These are phyloP conservation scores for Panorpa germanica DNA, from an alignment of 2,888 invertebrate species.

Conservation along the genomic window DNA sequence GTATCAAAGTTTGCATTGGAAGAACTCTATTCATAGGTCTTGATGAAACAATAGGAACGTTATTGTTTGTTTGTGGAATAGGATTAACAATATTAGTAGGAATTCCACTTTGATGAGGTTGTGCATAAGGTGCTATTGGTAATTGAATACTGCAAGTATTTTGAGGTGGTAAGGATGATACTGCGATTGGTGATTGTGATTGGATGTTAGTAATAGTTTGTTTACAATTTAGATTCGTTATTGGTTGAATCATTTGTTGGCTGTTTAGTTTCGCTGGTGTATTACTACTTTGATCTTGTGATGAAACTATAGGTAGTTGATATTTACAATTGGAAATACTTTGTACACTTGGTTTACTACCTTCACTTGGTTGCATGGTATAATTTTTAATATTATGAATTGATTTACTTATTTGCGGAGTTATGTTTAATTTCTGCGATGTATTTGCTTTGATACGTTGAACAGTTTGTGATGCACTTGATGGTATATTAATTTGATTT, in stretches of 20 bases:
- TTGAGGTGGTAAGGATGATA: conserved; percentile 28
- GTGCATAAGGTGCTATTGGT: conserved; percentile 31
- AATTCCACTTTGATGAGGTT: conserved; percentile 38
- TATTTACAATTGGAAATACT: too few species aligned
- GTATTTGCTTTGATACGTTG: too few species aligned
- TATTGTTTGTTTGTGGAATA: conserved; percentile 31
- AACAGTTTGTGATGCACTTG: conserved; percentile 9
- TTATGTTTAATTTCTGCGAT: too few species aligned
- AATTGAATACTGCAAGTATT: conserved; percentile 35
- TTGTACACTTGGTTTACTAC: conserved; percentile 30
- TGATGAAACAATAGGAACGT: conserved; percentile 20
- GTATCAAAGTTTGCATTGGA: conserved; percentile 52
- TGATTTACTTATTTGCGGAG: conserved; percentile 26
- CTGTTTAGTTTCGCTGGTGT: conserved; percentile 24
- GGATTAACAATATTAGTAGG: conserved; percentile 57
- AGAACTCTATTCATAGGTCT: conserved; percentile 62
- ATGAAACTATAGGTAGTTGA: too few species aligned
- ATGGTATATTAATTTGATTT: conserved; percentile 10
- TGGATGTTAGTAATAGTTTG: conserved; percentile 20
- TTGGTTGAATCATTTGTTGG: conserved; percentile 24
- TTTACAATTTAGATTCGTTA: conserved; percentile 21
- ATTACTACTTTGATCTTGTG: too few species aligned
- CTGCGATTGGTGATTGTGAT: conserved; percentile 14
- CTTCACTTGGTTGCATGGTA: conserved; percentile 29
- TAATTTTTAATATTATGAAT: conserved; percentile 25